Conservation (phyloP, 2,113 vertebrate genomes). For the Psittacara wagleri region DNA sequence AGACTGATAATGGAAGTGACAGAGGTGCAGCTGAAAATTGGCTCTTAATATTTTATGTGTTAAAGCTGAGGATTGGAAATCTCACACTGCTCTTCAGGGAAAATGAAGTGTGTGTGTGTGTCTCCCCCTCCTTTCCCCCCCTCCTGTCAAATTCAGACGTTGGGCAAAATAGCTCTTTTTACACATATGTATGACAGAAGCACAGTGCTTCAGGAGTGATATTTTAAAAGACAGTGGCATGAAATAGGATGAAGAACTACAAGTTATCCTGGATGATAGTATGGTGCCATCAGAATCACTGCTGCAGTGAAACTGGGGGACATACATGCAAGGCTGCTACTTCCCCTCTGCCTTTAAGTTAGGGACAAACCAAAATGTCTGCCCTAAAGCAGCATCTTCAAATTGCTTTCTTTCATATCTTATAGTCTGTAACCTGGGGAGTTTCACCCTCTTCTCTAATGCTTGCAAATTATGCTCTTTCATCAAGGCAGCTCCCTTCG, state of each 20-base stretch:
- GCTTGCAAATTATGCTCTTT: conserved; percentile 50
- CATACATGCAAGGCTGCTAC: rapidly evolving
- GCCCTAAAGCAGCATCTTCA: not conserved
- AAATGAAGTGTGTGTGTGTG: conserved; percentile 67
- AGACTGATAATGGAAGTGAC: conserved; percentile 87
- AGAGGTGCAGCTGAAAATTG: conserved; percentile 91
- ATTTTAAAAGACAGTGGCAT: not conserved
- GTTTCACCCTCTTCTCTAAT: conserved; percentile 12
- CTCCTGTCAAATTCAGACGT: conserved; percentile 3
- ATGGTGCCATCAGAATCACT: not conserved
- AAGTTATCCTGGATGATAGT: not conserved
- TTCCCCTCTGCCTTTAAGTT: not conserved
- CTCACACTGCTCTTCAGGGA: conserved; percentile 81
- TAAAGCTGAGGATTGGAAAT: conserved; percentile 77
- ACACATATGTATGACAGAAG: conserved; percentile 23
- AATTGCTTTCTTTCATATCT: not conserved
- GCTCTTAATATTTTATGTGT: conserved; percentile 95
- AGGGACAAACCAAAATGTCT: not conserved
- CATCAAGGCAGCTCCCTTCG: conserved; percentile 29
- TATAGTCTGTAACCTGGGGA: not conserved
- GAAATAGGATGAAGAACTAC: not conserved
- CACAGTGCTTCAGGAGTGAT: not conserved
- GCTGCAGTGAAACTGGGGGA: not conserved
- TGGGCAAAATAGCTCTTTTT: conserved; percentile 36
- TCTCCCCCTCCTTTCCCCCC: not conserved